phyloP scores from a whole-genome alignment of 2,888 invertebrate genomes.

The Ferrisia virgata region DNA sequence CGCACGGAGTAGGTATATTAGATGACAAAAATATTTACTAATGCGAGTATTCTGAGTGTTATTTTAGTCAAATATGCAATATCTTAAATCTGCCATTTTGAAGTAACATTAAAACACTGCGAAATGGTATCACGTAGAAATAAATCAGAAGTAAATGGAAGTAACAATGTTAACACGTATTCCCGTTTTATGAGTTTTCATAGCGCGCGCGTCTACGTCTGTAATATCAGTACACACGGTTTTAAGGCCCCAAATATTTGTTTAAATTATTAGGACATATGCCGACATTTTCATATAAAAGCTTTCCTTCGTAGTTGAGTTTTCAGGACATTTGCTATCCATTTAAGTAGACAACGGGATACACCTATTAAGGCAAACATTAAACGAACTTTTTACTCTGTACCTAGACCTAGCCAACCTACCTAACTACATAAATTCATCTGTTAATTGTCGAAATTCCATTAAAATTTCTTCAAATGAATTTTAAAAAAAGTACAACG shows the following conservation, averaged over 20 bases:
- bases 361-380: slow-evolving; percentile 25
- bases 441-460: slow-evolving; percentile 17
- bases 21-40: neutral
- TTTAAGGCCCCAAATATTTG: slow-evolving; percentile 42
- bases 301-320: slow-evolving; percentile 35
- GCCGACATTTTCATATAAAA: slow-evolving; percentile 34
- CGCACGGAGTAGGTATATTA: neutral
- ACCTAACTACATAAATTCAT: neutral
- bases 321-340: slow-evolving; percentile 31
- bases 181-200: slow-evolving; percentile 39
- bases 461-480: neutral
- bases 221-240: slow-evolving; percentile 25
- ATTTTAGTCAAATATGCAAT: slow-evolving; percentile 22
- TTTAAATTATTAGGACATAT: slow-evolving; percentile 43
- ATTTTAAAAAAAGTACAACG: neutral
- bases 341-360: slow-evolving; percentile 22
- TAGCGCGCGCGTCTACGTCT: slow-evolving; percentile 28
- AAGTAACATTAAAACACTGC: slow-evolving; percentile 27
- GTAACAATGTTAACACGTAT: slow-evolving; percentile 43
- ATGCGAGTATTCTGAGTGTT: neutral
- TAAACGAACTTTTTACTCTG: neutral
- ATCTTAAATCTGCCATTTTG: slow-evolving; percentile 26
- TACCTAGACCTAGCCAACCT: too few relatives aligned
- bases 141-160: slow-evolving; percentile 41
- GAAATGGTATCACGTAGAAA: slow-evolving; percentile 42